These are phyloP conservation scores for Cossypha dichroa DNA, from an alignment of 2,797 vertebrate genomes.

Conservation along the genomic window DNA sequence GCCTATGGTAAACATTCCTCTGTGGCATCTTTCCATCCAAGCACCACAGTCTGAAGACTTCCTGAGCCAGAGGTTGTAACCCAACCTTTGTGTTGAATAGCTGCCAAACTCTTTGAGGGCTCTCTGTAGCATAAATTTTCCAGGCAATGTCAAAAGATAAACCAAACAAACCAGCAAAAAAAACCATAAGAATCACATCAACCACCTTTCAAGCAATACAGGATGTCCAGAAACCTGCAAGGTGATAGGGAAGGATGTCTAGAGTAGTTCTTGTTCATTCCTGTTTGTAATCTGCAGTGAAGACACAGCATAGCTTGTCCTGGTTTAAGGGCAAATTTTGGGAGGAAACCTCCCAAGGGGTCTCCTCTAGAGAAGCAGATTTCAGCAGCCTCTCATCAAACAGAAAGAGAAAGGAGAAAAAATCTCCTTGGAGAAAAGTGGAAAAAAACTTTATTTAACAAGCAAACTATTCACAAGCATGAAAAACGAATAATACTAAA, in stretches of 20 bases:
- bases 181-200: background rate
- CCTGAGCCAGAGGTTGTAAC: background rate
- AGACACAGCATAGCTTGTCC: background rate
- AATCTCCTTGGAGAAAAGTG: background rate
- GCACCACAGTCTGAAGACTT: background rate
- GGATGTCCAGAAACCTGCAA: background rate
- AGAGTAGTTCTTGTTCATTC: background rate
- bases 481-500: background rate
- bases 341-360: background rate
- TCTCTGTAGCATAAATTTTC: background rate
- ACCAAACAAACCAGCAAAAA: background rate
- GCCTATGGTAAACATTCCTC: background rate
- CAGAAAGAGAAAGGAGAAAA: background rate
- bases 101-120: background rate
- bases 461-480: background rate
- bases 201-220: background rate
- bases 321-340: background rate
- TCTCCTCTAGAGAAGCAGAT: background rate
- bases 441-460: background rate
- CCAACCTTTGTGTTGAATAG: background rate
- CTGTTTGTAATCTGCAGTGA: background rate
- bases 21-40: background rate
- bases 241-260: background rate
- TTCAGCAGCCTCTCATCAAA: background rate
- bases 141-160: background rate